These are phyloP conservation scores for Sebastes kiyomatsui DNA, from an alignment of 2,797 vertebrate genomes.

Conservation along the genomic window DNA sequence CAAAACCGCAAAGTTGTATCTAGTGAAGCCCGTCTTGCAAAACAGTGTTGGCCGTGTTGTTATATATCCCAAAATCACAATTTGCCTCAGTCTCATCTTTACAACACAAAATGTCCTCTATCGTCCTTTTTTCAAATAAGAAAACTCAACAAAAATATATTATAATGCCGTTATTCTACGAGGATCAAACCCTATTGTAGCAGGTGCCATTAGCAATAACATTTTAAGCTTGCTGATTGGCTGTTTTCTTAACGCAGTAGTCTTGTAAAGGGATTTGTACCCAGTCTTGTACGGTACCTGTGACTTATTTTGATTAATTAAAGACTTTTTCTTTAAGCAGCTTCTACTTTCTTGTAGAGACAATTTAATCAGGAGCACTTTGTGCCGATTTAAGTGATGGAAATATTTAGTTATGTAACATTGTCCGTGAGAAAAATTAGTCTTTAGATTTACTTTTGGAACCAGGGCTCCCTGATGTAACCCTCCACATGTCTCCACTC, in stretches of 20 bases:
- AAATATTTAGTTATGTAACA: neutral
- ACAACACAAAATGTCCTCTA: neutral
- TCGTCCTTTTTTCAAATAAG: neutral
- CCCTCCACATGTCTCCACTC: slow-evolving; percentile 31
- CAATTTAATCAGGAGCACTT: neutral
- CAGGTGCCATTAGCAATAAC: neutral
- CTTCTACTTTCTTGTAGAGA: neutral
- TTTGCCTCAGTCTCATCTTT: neutral
- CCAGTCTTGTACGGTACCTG: neutral
- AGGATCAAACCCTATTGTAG: too few species aligned
- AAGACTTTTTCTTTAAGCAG: neutral
- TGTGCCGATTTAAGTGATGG: neutral
- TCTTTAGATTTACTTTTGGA: neutral
- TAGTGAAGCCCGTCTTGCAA: too few species aligned
- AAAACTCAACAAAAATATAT: neutral
- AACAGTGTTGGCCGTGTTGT: too few species aligned
- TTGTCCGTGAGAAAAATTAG: neutral
- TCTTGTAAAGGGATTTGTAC: rapidly evolving
- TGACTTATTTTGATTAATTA: neutral
- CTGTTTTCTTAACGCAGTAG: neutral
- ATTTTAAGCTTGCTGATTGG: neutral
- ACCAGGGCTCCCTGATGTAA: neutral
- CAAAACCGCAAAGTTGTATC: too few species aligned
- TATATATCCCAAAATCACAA: too few species aligned
- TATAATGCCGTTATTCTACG: too few species aligned